Evolutionary conservation across 2,888 invertebrate species (phyloP).

Genomic region (Alcis repandata): DNA sequence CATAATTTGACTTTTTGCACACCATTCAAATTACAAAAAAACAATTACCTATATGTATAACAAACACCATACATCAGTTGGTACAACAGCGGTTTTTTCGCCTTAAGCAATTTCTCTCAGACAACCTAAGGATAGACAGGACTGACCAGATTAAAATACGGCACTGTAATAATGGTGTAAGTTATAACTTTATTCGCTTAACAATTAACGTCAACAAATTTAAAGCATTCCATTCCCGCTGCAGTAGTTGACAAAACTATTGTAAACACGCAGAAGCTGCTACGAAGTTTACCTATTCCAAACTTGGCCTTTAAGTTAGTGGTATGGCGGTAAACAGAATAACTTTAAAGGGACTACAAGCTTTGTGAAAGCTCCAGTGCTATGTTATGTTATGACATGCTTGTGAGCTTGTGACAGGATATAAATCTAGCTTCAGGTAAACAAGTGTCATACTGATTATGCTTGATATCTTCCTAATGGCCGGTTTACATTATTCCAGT

Average conservation of each 20-base stretch:
- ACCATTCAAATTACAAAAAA: no score
- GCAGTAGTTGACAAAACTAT: conserved; percentile 35
- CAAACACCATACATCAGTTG: no score
- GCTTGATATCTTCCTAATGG: no score
- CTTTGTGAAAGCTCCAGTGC: conserved; percentile 25
- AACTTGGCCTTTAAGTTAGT: conserved; percentile 43
- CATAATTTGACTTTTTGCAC: no score
- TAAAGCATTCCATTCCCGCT: not conserved
- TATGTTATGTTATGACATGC: conserved; percentile 24
- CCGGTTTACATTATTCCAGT: no score
- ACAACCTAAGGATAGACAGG: no score
- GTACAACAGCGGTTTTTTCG: no score
- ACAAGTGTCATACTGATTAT: not conserved
- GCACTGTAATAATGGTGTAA: no score
- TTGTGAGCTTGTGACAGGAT: conserved; percentile 16
- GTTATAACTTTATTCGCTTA: not conserved
- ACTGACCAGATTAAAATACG: no score
- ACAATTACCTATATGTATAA: no score
- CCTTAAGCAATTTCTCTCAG: no score
- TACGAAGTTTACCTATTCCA: conserved; percentile 46
- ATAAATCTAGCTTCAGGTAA: conserved; percentile 7
- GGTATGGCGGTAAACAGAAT: conserved; percentile 44
- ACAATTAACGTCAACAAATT: not conserved
- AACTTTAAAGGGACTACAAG: conserved; percentile 42
- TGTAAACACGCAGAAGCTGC: conserved; percentile 42